Conservation (phyloP, 2,888 invertebrate genomes). For the Allolobophora icterica region DNA sequence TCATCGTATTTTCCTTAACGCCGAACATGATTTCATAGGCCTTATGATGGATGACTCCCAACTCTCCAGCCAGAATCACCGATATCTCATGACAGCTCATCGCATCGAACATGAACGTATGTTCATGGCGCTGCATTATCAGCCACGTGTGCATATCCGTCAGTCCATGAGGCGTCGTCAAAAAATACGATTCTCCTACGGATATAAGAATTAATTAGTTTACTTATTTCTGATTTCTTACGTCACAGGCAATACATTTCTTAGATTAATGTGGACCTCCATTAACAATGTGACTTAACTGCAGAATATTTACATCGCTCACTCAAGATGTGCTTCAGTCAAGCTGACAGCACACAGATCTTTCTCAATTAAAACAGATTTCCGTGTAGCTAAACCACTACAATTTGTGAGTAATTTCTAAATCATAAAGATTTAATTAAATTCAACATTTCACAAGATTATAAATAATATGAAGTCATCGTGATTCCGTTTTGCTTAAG, state of each 20-base stretch:
- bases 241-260: too few species aligned
- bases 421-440: too few species aligned
- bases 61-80: constrained; percentile 7
- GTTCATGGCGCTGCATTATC: neutral
- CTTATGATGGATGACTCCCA: constrained; percentile 27
- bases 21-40: constrained; percentile 27
- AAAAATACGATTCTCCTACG: constrained; percentile 28
- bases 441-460: too few species aligned
- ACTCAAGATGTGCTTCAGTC: too few species aligned
- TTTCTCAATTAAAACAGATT: too few species aligned
- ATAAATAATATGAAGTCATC: neutral
- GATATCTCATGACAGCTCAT: constrained; percentile 25
- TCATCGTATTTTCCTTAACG: neutral
- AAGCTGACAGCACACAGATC: too few species aligned
- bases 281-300: too few species aligned
- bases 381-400: too few species aligned
- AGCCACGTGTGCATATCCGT: constrained; percentile 12
- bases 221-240: too few species aligned
- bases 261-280: too few species aligned
- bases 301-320: too few species aligned
- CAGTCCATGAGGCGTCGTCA: constrained; percentile 26
- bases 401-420: too few species aligned
- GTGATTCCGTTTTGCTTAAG: neutral
- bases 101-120: constrained; percentile 24
- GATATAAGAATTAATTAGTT: neutral